phyloP scores from a whole-genome alignment of 92 coral and sea anemone genomes.

The Pocillopora meandrina region DNA sequence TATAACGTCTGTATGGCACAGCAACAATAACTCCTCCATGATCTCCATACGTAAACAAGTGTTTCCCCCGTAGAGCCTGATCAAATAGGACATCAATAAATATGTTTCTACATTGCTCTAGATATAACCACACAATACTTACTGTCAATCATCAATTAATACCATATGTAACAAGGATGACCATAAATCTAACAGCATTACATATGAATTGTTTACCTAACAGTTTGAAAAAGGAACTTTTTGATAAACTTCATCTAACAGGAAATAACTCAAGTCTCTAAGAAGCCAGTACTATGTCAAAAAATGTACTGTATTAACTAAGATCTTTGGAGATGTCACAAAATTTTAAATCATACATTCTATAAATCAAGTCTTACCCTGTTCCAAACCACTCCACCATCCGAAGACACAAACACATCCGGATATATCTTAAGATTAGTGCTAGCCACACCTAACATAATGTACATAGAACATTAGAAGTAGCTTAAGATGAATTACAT shows the following conservation, averaged over 20 bases:
- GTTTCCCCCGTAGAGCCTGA: constrained; percentile 84
- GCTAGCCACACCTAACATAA: constrained; percentile 87
- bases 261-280: too few species aligned
- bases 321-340: too few species aligned
- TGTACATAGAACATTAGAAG: background rate
- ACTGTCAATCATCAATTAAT: too few species aligned
- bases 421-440: constrained; percentile 93
- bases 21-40: constrained; percentile 88
- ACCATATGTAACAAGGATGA: too few species aligned
- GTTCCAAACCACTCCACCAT: constrained; percentile 90
- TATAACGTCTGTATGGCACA: constrained; percentile 69
- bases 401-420: constrained; percentile 79
- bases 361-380: constrained; percentile 54
- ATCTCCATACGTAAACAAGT: constrained; percentile 82
- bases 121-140: too few species aligned
- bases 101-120: too few species aligned
- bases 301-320: too few species aligned
- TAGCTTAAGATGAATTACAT: background rate
- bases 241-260: too few species aligned
- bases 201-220: too few species aligned
- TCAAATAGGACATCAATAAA: background rate
- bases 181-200: too few species aligned
- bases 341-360: background rate
- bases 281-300: too few species aligned
- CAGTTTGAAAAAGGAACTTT: too few species aligned